These are phyloP conservation scores for Trinorchestia longiramus DNA, from an alignment of 1,140 invertebrate species.

Conservation along the genomic window DNA sequence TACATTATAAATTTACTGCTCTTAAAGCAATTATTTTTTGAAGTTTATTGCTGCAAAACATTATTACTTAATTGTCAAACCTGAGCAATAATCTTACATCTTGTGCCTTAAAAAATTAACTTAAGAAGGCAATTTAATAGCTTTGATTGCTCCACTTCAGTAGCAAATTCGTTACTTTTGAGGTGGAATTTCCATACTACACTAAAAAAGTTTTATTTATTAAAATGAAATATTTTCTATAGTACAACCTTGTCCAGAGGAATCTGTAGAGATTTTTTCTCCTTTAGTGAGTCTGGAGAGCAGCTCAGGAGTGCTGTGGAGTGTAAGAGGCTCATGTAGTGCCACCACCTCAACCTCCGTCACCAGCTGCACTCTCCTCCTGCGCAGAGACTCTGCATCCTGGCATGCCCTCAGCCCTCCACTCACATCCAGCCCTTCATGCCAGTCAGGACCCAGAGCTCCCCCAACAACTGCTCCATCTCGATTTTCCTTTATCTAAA, in stretches of 20 bases:
- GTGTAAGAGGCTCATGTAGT: slow-evolving; percentile 70
- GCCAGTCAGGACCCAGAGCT: slow-evolving; percentile 96
- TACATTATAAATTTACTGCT: too few relatives aligned
- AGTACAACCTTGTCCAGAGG: slow-evolving; percentile 29
- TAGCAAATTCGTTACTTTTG: too few relatives aligned
- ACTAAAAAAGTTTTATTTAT: too few relatives aligned
- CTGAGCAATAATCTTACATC: too few relatives aligned
- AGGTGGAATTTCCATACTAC: too few relatives aligned
- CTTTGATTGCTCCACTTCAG: too few relatives aligned
- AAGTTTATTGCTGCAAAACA: too few relatives aligned
- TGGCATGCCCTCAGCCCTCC: slow-evolving; percentile 70
- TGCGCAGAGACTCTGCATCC: slow-evolving; percentile 47
- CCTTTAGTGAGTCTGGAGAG: slow-evolving; percentile 54
- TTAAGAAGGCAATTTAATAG: too few relatives aligned
- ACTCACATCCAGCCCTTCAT: slow-evolving; percentile 77
- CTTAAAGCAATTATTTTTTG: too few relatives aligned
- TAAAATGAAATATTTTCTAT: neutral
- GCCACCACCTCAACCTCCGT: slow-evolving; percentile 76
- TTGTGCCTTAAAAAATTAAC: too few relatives aligned
- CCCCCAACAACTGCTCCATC: slow-evolving; percentile 75
- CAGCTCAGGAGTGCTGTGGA: neutral
- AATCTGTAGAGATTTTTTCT: slow-evolving; percentile 3
- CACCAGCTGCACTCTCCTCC: slow-evolving; percentile 73
- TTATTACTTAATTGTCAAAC: too few relatives aligned
- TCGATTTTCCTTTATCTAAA: slow-evolving; percentile 30